phyloP scores from a whole-genome alignment of 2,113 vertebrate species.

The Gadus macrocephalus region DNA sequence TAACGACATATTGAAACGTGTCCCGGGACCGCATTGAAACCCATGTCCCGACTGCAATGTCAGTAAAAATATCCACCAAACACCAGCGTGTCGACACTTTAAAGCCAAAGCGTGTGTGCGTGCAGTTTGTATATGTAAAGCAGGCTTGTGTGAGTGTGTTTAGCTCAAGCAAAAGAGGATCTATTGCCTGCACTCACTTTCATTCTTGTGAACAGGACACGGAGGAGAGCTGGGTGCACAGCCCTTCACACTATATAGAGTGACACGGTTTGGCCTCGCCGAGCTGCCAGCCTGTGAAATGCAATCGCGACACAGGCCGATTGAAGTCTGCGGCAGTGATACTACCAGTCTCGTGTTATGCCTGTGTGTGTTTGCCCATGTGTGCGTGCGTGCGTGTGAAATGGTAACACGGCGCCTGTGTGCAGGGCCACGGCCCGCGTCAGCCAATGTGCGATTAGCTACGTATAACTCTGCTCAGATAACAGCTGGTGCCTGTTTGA shows the following conservation, averaged over 20 bases:
- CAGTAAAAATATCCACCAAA: too few relatives aligned
- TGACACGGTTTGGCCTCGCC: constrained; percentile 16
- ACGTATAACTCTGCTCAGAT: neutral
- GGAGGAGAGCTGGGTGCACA: constrained; percentile 23
- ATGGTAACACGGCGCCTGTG: neutral
- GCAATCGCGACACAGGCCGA: too few relatives aligned
- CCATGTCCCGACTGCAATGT: too few relatives aligned
- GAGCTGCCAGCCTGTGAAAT: too few relatives aligned
- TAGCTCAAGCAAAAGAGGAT: too few relatives aligned
- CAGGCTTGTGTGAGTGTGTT: neutral
- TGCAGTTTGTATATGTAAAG: too few relatives aligned
- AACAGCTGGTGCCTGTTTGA: constrained; percentile 13
- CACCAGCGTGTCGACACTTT: too few relatives aligned
- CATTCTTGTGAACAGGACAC: neutral
- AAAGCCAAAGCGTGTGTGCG: too few relatives aligned
- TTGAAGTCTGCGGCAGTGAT: constrained; percentile 3
- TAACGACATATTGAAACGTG: too few relatives aligned
- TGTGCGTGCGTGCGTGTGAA: neutral
- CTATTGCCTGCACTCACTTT: too few relatives aligned
- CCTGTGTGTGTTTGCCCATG: neutral
- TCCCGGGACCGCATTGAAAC: too few relatives aligned
- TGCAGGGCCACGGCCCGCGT: neutral
- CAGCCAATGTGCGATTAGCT: constrained; percentile 18
- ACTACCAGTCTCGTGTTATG: constrained; percentile 46
- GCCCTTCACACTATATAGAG: constrained; percentile 25